These are phyloP conservation scores for Heterodera filipjevi DNA, from an alignment of 2,888 invertebrate genomes.

Conservation along the genomic window DNA sequence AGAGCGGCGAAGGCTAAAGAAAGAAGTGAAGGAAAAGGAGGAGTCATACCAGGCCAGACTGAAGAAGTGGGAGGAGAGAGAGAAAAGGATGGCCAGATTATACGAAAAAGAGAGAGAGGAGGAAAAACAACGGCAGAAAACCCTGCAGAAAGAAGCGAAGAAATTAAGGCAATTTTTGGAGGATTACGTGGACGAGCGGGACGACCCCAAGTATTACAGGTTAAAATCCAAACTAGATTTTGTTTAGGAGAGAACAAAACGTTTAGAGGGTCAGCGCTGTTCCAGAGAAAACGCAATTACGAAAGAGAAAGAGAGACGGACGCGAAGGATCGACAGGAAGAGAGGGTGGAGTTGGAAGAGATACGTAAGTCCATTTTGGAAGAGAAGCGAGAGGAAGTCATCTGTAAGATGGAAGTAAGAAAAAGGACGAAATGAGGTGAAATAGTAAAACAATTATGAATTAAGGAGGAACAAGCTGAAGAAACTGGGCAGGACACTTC, in stretches of 20 bases:
- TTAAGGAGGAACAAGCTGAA: background rate
- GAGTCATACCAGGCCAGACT: constrained; percentile 53
- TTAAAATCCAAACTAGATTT: background rate
- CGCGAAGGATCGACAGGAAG: constrained; percentile 82
- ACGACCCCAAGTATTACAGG: constrained; percentile 92
- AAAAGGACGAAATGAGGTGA: background rate
- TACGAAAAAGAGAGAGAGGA: constrained; percentile 73
- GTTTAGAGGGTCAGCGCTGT: constrained; percentile 80
- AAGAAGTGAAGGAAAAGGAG: constrained; percentile 45
- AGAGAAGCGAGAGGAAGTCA: constrained; percentile 32
- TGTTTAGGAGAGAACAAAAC: background rate
- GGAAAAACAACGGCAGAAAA: constrained; percentile 64
- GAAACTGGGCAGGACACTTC: background rate
- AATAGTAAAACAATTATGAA: background rate
- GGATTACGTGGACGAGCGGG: constrained; percentile 97
- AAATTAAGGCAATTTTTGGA: constrained; percentile 94
- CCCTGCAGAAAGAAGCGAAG: constrained; percentile 78
- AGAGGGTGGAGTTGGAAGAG: constrained; percentile 85
- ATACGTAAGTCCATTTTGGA: constrained; percentile 70
- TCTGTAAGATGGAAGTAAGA: background rate
- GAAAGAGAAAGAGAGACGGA: constrained; percentile 91
- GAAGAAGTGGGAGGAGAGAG: constrained; percentile 82
- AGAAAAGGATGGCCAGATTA: constrained; percentile 84
- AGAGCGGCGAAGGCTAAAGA: constrained; percentile 25
- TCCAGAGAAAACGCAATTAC: constrained; percentile 85